Evolutionary conservation across 2,888 invertebrate genomes (phyloP).

Genomic region (Stenodera caucasica): DNA sequence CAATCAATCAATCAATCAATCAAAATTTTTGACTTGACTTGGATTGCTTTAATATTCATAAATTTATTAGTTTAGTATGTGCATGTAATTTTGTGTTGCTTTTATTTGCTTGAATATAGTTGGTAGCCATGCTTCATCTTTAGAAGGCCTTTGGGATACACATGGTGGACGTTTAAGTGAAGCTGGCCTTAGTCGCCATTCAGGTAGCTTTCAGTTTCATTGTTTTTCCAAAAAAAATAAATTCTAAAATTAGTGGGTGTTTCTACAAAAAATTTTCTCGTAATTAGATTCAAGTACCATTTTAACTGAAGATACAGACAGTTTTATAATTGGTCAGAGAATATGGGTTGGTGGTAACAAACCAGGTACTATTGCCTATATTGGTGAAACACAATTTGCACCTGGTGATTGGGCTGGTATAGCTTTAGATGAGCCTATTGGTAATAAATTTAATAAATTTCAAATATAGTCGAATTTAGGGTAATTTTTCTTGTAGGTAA

Average conservation of each 20-base stretch:
- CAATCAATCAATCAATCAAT: background rate
- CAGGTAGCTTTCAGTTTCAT: slow-evolving; percentile 61
- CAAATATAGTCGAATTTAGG: background rate
- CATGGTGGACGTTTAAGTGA: slow-evolving; percentile 74
- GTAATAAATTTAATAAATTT: slow-evolving; percentile 58
- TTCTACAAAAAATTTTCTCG: background rate
- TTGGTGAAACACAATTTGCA: slow-evolving; percentile 95
- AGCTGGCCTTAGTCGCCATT: slow-evolving; percentile 73
- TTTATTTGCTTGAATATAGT: slow-evolving; percentile 39
- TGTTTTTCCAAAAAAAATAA: background rate
- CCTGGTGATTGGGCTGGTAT: slow-evolving; percentile 99
- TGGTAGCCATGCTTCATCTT: slow-evolving; percentile 66
- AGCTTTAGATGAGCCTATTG: slow-evolving; percentile 92
- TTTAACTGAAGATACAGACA: slow-evolving; percentile 87
- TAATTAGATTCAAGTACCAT: slow-evolving; percentile 79
- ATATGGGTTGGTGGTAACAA: slow-evolving; percentile 94
- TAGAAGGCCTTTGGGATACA: slow-evolving; percentile 75
- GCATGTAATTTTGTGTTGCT: slow-evolving; percentile 36
- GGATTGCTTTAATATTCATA: slow-evolving; percentile 13
- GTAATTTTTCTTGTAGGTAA: slow-evolving; percentile 68
- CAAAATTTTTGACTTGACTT: slow-evolving; percentile 6
- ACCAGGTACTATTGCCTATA: slow-evolving; percentile 89
- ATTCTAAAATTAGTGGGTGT: background rate
- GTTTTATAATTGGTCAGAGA: slow-evolving; percentile 92
- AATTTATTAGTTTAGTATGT: slow-evolving; percentile 9